A percentile compares a stretch with the other conserved stretches of the same genome.
These are phyloP conservation scores for Varecia variegata DNA, from an alignment of 2,797 vertebrate species.

Conservation along the genomic window DNA sequence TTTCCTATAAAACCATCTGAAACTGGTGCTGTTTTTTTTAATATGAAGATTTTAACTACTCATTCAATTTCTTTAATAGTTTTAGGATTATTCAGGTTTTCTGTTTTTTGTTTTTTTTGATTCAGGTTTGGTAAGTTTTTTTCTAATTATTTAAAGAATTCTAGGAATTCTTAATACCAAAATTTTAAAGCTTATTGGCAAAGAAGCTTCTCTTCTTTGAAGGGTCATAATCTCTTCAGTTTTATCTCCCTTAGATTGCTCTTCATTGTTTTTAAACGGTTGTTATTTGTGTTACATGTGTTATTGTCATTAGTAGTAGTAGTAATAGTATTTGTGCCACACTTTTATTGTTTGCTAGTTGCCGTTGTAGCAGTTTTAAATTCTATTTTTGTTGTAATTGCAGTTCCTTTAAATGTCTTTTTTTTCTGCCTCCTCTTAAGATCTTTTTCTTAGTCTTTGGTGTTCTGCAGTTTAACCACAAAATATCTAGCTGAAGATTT, in stretches of 20 bases:
- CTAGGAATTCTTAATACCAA: not conserved
- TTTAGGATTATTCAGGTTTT: not conserved
- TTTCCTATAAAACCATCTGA: not conserved
- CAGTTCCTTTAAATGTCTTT: not conserved
- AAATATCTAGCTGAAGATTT: not conserved
- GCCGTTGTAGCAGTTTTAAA: not conserved
- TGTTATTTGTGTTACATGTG: not conserved
- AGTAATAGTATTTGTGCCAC: not conserved
- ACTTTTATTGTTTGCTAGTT: not conserved
- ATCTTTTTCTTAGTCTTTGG: not conserved
- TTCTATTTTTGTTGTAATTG: not conserved
- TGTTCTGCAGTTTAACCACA: not conserved
- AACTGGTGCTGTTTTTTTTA: not conserved
- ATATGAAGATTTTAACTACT: not conserved
- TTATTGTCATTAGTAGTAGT: not conserved
- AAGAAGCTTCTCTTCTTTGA: not conserved
- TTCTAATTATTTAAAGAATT: not conserved
- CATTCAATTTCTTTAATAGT: not conserved
- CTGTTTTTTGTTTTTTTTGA: not conserved
- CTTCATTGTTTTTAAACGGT: not conserved
- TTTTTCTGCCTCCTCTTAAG: not conserved
- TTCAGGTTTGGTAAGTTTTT: not conserved
- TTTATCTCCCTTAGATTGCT: not conserved
- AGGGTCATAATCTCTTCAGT: not conserved
- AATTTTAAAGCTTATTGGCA: not conserved